Conservation (phyloP, 2,797 vertebrate genomes). For the Nasua narica region DNA sequence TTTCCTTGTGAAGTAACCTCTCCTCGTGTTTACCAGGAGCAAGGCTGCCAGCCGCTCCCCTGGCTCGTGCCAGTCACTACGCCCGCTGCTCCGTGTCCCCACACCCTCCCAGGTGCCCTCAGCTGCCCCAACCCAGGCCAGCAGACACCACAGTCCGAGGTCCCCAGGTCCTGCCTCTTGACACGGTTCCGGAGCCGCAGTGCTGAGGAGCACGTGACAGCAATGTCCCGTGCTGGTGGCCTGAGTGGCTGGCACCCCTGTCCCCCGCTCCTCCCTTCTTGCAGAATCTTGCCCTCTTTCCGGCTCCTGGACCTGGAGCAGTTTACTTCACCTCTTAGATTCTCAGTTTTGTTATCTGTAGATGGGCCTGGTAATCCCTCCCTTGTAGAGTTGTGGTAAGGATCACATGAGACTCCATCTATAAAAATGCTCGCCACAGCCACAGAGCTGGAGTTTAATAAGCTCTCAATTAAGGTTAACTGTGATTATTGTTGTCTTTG, state of each 20-base stretch:
- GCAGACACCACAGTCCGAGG: not conserved
- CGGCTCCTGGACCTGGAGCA: not conserved
- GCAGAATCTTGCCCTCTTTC: constrained; percentile 17
- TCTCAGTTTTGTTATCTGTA: constrained; percentile 56
- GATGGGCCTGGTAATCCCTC: constrained; percentile 50
- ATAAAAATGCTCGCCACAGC: constrained; percentile 63
- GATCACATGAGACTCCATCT: constrained; percentile 51
- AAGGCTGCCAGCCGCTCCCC: constrained; percentile 74
- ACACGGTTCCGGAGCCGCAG: not conserved
- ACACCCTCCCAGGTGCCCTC: constrained; percentile 64
- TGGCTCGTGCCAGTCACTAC: constrained; percentile 73
- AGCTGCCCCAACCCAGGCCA: not conserved
- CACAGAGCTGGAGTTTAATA: constrained; percentile 63
- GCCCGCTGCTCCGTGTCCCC: constrained; percentile 56
- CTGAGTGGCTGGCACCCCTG: not conserved
- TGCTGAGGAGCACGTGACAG: not conserved
- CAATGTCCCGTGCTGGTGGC: not conserved
- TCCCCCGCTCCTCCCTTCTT: not conserved
- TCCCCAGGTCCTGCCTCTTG: not conserved
- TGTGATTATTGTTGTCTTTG: constrained; percentile 71
- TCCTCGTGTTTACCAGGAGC: constrained; percentile 77
- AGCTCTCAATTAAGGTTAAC: constrained; percentile 69
- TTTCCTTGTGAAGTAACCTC: constrained; percentile 81
- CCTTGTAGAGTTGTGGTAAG: constrained; percentile 1
- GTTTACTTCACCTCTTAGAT: constrained; percentile 4